phyloP scores from a whole-genome alignment of 2,797 vertebrate species.

The Lepilemur ruficaudatus region DNA sequence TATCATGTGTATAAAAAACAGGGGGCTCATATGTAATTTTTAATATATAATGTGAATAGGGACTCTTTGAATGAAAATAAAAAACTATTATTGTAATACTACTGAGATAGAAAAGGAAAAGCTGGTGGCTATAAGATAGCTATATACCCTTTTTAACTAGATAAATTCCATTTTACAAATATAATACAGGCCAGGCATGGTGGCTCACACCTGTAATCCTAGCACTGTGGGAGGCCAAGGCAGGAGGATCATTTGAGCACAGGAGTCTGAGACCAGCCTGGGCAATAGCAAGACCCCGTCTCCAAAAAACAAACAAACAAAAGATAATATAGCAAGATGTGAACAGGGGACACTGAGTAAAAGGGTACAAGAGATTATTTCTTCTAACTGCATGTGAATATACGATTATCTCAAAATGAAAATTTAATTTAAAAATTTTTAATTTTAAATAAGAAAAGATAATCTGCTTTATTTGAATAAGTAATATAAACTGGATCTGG shows the following conservation, averaged over 20 bases:
- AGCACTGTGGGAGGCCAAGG: not conserved
- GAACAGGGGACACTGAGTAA: not conserved
- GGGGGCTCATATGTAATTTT: not conserved
- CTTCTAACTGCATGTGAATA: not conserved
- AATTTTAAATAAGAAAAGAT: not conserved
- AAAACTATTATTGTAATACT: not conserved
- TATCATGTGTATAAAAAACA: not conserved
- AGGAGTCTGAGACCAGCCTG: not conserved
- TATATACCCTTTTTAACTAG: not conserved
- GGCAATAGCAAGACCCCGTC: not conserved
- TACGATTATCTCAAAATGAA: conserved; percentile 16
- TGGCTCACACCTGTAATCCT: not conserved
- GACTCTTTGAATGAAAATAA: not conserved
- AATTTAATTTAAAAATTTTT: not conserved
- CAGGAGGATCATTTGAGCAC: not conserved
- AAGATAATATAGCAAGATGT: not conserved
- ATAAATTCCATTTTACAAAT: not conserved
- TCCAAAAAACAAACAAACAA: not conserved
- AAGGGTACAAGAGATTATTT: not conserved
- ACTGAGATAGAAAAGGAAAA: not conserved
- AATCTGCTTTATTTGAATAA: conserved; percentile 15
- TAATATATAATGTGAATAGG: not conserved
- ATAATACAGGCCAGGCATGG: not conserved
- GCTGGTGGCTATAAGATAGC: not conserved
- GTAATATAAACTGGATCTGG: not conserved